Percentiles rank a stretch among this genome's conserved stretches.
phyloP scores from a whole-genome alignment of 2,888 invertebrate genomes.

The Sycophila texana region DNA sequence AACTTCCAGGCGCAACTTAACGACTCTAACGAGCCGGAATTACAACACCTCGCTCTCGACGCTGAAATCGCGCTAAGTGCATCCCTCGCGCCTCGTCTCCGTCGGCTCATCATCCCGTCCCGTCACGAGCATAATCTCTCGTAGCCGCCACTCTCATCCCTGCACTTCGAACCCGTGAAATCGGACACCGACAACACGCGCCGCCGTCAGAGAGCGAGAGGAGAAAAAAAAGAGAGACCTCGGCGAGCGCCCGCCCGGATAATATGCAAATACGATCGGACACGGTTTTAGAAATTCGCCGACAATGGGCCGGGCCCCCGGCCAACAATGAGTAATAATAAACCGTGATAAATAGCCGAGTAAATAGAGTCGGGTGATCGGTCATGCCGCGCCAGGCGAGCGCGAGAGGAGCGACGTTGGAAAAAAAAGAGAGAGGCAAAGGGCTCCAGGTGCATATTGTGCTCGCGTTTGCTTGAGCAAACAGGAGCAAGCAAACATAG shows the following conservation, averaged over 20 bases:
- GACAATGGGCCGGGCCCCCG: slow-evolving; percentile 62
- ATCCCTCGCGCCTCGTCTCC: no score
- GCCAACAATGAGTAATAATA: slow-evolving; percentile 75
- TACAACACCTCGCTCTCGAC: no score
- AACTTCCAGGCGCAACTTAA: no score
- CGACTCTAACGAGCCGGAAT: no score
- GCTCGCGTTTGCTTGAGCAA: slow-evolving; percentile 35
- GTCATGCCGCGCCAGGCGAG: slow-evolving; percentile 45
- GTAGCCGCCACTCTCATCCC: no score
- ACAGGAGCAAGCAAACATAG: slow-evolving; percentile 43
- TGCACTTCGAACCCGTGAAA: slow-evolving; percentile 62
- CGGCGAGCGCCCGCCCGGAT: slow-evolving; percentile 35
- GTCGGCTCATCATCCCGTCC: no score
- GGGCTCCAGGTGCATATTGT: slow-evolving; percentile 41
- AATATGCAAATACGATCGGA: slow-evolving; percentile 75
- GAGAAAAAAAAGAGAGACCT: slow-evolving; percentile 2
- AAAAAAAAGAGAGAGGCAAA: slow-evolving; percentile 19
- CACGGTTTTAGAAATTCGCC: slow-evolving; percentile 73
- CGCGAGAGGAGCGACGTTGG: not conserved
- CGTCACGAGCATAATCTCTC: no score
- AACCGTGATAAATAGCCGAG: slow-evolving; percentile 76
- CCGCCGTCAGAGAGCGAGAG: not conserved
- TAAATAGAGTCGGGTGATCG: slow-evolving; percentile 65
- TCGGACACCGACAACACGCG: slow-evolving; percentile 64
- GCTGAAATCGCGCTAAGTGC: no score